Evolutionary conservation across 2,113 vertebrate genomes (phyloP), one percentile per base, ranked within the genome.

Genomic region (Ovibos moschatus): DNA sequence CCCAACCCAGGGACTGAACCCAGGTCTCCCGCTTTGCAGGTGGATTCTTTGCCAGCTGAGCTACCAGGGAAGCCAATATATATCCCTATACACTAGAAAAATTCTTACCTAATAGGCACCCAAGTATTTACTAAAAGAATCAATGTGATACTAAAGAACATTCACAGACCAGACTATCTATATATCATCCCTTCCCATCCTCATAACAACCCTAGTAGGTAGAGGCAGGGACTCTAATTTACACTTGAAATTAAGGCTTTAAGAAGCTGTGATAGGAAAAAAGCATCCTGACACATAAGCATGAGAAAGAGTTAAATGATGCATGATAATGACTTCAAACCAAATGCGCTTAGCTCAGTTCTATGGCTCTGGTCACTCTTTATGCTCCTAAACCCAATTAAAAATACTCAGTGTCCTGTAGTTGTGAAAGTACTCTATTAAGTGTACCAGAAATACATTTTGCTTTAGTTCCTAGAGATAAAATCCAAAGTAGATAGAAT

Each of bases 401-500:
- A 79, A 96, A 97, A 87, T 45, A 21, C 33, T 94, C 51, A 36
- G 16, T 86, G 67, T 83, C 58, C 81, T 89, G 13, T 28, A 76
- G 71, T 91, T 96, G 25, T 89, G 14, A 94, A 98, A 95, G 28
- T 58, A 81, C 47, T 28, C 57, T 45, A 95, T 64, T 95, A 91
- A 88, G 94, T 76, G 71, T 82, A 55, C 87, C 16, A 6, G 94
- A 96, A 94, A 97, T 90, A 57, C 85, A 97, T 95, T 96, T 94
- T 67, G 74, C 47, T 94, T 95, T 87, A 81, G 90, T 94, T 94
- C 95, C 94, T 96, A 96, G 87, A 97, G 96, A 97, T 95, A 98
- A 98, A 96, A 90, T 96, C 85, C 45, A 87, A 97, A 97, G 36
- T 27, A 92, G 96, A 88, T 93, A 91, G 85, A 95, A 96, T 97